Evolutionary conservation across 2,888 invertebrate genomes (phyloP).

Genomic region (Ischnus inquisitorius): DNA sequence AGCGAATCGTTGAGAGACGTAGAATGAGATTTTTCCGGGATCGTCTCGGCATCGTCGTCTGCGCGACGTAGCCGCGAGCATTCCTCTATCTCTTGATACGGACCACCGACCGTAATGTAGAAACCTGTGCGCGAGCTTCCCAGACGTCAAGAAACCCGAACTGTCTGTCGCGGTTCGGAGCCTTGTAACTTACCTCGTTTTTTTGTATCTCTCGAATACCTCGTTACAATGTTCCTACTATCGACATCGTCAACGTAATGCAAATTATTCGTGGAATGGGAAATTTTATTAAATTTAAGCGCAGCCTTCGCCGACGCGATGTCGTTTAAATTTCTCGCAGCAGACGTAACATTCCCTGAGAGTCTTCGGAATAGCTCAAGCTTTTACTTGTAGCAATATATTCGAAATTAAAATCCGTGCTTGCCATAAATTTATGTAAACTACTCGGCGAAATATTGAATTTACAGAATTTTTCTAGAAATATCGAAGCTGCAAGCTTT

Average conservation of each 20-base stretch:
- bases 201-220: background rate
- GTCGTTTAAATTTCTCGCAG: background rate
- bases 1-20: constrained; percentile 12
- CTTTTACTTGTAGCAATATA: background rate
- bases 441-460: too few species aligned
- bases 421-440: background rate
- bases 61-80: background rate
- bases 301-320: background rate
- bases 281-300: background rate
- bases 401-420: background rate
- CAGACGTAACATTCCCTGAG: background rate
- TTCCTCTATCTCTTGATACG: background rate
- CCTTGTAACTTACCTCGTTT: background rate
- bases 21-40: constrained; percentile 26
- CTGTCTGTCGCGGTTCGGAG: background rate
- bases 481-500: background rate
- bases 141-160: background rate
- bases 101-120: constrained; percentile 13
- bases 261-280: background rate
- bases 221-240: background rate
- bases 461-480: background rate
- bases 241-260: background rate
- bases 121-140: constrained; percentile 3
- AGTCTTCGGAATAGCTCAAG: background rate
- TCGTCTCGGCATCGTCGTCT: constrained; percentile 7